A percentile compares a stretch with the other conserved stretches of the same genome.
phyloP scores from a whole-genome alignment of 2,888 invertebrate species.

The Thereva nobilitata region DNA sequence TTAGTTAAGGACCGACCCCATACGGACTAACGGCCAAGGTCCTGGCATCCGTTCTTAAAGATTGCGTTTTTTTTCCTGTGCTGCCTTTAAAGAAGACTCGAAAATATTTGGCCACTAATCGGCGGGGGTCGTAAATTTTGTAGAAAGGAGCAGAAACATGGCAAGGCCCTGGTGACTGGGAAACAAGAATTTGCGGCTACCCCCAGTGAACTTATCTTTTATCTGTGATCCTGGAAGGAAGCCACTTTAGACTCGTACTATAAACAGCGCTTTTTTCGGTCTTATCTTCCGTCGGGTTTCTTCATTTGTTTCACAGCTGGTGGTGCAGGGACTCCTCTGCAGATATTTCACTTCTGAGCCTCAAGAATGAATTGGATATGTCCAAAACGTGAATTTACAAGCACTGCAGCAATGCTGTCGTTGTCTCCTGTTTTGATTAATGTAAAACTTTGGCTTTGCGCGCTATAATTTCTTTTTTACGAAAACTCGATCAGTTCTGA shows the following conservation, averaged over 20 bases:
- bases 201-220: constrained; percentile 31
- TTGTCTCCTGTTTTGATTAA: too few species aligned
- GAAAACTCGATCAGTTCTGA: too few species aligned
- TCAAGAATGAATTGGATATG: background rate
- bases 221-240: constrained; percentile 6
- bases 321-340: constrained; percentile 11
- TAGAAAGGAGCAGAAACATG: constrained; percentile 3
- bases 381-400: too few species aligned
- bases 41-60: too few species aligned
- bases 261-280: constrained; percentile 10
- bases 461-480: too few species aligned
- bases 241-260: constrained; percentile 18
- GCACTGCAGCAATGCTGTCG: too few species aligned
- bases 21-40: too few species aligned
- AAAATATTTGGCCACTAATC: constrained; percentile 28
- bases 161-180: constrained; percentile 11
- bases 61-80: too few species aligned
- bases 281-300: constrained; percentile 18
- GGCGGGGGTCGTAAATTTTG: constrained; percentile 24
- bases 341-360: background rate
- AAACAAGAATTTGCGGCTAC: constrained; percentile 27
- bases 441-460: too few species aligned
- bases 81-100: background rate
- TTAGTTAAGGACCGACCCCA: constrained; percentile 23
- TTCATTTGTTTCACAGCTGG: constrained; percentile 36